These are phyloP conservation scores for Rhynchomys soricoides DNA, from an alignment of 2,113 vertebrate genomes.

Conservation along the genomic window DNA sequence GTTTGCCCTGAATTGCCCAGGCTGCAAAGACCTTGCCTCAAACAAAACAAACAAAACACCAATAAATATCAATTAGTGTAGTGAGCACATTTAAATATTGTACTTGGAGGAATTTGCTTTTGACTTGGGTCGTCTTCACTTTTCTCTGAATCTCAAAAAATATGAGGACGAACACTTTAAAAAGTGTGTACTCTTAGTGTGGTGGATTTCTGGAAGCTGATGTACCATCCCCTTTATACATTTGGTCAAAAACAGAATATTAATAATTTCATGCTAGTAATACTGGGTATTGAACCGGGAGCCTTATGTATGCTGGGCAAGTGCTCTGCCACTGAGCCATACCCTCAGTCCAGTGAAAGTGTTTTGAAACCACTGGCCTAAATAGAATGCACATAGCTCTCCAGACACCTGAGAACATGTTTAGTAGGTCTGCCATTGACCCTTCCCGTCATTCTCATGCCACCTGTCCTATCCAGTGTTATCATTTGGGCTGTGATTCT, in stretches of 20 bases:
- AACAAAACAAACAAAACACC: background rate
- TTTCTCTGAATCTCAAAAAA: background rate
- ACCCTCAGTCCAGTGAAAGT: rapidly evolving
- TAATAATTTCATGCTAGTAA: background rate
- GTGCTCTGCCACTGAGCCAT: background rate
- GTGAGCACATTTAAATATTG: background rate
- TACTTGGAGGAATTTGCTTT: background rate
- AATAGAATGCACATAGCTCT: background rate
- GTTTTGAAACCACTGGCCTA: background rate
- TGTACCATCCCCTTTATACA: background rate
- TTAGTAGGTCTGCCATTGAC: background rate
- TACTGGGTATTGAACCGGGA: background rate
- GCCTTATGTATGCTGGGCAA: background rate
- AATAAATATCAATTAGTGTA: background rate
- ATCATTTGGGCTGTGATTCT: no score
- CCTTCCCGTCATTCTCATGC: background rate
- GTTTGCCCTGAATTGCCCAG: no score
- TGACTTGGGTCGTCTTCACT: background rate
- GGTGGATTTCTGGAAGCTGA: background rate
- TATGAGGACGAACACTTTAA: background rate
- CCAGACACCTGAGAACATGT: background rate
- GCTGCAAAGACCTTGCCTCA: background rate
- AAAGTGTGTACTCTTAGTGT: background rate
- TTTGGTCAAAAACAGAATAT: background rate
- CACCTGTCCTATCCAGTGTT: background rate